Conservation (phyloP, 2,888 invertebrate genomes). For the Carpatolechia fugitivella region DNA sequence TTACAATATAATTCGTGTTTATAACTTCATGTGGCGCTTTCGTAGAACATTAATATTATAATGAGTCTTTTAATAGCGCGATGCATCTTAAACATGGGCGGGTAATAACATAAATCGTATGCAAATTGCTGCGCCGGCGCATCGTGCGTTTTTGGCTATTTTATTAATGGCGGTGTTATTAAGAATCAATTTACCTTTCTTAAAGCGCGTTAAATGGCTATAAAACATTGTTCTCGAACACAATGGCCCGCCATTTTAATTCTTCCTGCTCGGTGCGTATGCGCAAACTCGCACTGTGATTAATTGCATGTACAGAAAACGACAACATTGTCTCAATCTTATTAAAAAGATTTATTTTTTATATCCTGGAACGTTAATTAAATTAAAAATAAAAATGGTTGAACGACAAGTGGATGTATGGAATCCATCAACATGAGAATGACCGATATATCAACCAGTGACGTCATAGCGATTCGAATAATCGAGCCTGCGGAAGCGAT, state of each 20-base stretch:
- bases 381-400: constrained; percentile 12
- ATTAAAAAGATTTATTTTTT: constrained; percentile 31
- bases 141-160: constrained; percentile 50
- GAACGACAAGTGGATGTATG: constrained; percentile 10
- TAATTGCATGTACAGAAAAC: constrained; percentile 31
- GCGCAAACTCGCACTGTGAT: constrained; percentile 30
- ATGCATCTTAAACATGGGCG: constrained; percentile 28
- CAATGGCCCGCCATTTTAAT: constrained; percentile 31
- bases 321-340: constrained; percentile 29
- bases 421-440: constrained; percentile 1
- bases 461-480: background rate
- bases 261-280: constrained; percentile 39
- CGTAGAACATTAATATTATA: constrained; percentile 30
- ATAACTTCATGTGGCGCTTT: constrained; percentile 30
- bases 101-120: constrained; percentile 49
- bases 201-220: constrained; percentile 36
- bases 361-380: constrained; percentile 13
- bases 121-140: constrained; percentile 49
- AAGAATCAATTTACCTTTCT: constrained; percentile 68
- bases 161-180: constrained; percentile 61
- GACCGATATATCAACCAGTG: background rate
- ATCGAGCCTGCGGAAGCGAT: background rate
- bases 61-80: constrained; percentile 27
- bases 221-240: constrained; percentile 36
- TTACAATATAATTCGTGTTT: constrained; percentile 27